A percentile compares a stretch with the other conserved stretches of the same genome.
Evolutionary conservation across 2,113 vertebrate genomes (phyloP).

Genomic region (Crypturellus undulatus): DNA sequence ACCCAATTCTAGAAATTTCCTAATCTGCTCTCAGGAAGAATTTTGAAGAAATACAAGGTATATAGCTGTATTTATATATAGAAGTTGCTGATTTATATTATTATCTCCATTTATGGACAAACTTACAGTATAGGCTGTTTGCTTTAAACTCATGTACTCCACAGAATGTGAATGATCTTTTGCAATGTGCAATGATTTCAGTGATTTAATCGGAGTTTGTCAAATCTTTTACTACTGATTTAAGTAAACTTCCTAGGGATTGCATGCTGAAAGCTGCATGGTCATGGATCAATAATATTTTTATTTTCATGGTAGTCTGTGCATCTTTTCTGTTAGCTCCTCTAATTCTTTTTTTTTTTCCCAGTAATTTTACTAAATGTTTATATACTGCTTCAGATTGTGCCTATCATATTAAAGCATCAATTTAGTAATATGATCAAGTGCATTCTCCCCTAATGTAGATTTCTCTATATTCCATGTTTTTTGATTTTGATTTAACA

Average conservation of each 20-base stretch:
- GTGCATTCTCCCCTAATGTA: neutral
- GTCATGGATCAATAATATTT: neutral
- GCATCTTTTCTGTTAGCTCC: neutral
- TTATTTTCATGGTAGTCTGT: neutral
- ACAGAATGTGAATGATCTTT: neutral
- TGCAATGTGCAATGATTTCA: neutral
- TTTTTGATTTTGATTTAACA: neutral
- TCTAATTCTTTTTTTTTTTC: neutral
- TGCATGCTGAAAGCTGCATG: neutral
- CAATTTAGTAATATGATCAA: neutral
- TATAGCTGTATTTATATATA: neutral
- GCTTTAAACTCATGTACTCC: neutral
- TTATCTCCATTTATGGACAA: neutral
- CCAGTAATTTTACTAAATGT: neutral
- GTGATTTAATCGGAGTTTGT: neutral
- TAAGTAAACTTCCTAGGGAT: neutral
- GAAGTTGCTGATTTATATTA: neutral
- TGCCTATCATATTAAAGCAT: neutral
- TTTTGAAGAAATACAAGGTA: neutral
- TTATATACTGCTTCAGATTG: constrained; percentile 13
- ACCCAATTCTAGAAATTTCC: neutral
- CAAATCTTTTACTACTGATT: neutral
- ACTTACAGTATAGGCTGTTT: neutral
- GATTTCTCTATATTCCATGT: neutral
- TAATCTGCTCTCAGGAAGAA: neutral